Evolutionary conservation across 2,113 vertebrate species (phyloP).

Genomic region (Notothenia coriiceps): DNA sequence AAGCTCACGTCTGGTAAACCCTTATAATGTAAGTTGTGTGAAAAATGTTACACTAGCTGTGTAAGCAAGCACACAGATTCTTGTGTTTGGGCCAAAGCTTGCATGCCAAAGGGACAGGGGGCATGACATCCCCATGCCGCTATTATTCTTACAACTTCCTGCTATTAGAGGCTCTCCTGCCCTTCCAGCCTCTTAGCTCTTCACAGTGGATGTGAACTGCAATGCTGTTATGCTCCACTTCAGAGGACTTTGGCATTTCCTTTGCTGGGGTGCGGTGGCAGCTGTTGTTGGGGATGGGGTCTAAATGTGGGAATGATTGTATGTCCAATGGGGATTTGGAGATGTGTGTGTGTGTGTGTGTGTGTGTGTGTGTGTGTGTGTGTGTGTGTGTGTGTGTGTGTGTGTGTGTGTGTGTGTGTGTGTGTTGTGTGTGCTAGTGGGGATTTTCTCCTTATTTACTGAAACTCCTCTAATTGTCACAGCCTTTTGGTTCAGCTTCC

Average conservation of each 20-base stretch:
- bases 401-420: too few relatives aligned
- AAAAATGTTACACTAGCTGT: slow-evolving; percentile 12
- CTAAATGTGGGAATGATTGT: slow-evolving; percentile 71
- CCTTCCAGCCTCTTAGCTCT: slow-evolving; percentile 45
- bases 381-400: too few relatives aligned
- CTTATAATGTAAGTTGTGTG: background rate
- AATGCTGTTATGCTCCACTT: slow-evolving; percentile 72
- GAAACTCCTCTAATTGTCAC: slow-evolving; percentile 62
- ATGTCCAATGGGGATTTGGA: slow-evolving; percentile 59
- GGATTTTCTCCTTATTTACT: slow-evolving; percentile 56
- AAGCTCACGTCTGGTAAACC: background rate
- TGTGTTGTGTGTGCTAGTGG: slow-evolving; percentile 12
- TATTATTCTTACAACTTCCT: slow-evolving; percentile 81
- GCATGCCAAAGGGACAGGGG: slow-evolving; percentile 48
- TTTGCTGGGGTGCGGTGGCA: slow-evolving; percentile 73
- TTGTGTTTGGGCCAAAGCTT: slow-evolving; percentile 30
- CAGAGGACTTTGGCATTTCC: slow-evolving; percentile 81
- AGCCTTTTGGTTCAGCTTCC: slow-evolving; percentile 62
- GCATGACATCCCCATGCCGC: slow-evolving; percentile 55
- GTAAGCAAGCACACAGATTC: slow-evolving; percentile 10
- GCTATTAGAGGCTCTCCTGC: slow-evolving; percentile 73
- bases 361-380: background rate
- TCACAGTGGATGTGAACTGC: slow-evolving; percentile 60
- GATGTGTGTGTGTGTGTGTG: slow-evolving; percentile 20
- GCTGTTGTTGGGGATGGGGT: slow-evolving; percentile 70